Percentiles rank a stretch among this genome's conserved stretches.
Conservation (phyloP, 2,113 vertebrate genomes). For the Calyptomena viridis region DNA sequence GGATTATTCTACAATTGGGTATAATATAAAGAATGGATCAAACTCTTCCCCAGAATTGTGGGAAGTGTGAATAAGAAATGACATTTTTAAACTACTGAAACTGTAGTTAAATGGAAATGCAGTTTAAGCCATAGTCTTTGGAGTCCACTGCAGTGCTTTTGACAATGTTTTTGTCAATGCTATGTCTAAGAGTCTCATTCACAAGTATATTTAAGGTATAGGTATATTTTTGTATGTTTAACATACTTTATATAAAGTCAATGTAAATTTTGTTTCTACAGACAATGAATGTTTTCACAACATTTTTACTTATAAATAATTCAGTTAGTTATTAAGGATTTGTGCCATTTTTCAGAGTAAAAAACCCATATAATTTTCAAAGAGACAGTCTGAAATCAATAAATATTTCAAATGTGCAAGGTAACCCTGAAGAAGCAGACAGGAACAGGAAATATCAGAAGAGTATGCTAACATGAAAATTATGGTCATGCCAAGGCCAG, state of each 20-base stretch:
- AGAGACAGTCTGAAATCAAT: neutral
- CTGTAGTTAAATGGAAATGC: neutral
- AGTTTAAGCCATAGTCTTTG: neutral
- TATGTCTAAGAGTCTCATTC: neutral
- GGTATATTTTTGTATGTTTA: constrained; percentile 10
- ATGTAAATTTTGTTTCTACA: constrained; percentile 1
- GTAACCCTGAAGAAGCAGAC: neutral
- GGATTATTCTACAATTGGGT: neutral
- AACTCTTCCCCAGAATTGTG: neutral
- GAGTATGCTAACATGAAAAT: neutral
- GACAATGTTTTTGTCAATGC: neutral
- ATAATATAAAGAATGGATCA: neutral
- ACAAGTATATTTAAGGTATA: neutral
- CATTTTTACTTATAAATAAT: neutral
- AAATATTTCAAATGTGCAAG: neutral
- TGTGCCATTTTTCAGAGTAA: neutral
- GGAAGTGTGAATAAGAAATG: neutral
- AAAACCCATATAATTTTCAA: rapidly evolving
- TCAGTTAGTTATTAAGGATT: neutral
- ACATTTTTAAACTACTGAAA: neutral
- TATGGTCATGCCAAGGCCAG: neutral
- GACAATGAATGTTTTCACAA: constrained; percentile 23
- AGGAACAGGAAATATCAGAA: neutral
- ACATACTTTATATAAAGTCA: neutral
- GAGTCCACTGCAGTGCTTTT: neutral